Conservation (phyloP, 92 coral and sea anemone species). For the Epizoanthus ramosus region DNA sequence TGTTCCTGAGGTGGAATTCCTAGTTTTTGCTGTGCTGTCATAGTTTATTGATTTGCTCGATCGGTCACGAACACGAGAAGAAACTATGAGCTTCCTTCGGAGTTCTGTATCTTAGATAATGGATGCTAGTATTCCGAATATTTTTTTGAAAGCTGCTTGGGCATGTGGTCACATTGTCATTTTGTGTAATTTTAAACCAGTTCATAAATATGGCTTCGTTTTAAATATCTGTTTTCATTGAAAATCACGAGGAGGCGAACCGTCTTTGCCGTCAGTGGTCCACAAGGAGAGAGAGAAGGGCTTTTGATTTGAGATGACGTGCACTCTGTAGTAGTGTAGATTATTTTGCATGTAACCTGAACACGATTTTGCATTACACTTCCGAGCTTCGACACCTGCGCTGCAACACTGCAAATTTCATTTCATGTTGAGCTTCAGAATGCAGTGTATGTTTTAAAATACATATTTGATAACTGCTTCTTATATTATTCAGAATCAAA, state of each 20-base stretch:
- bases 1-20: not conserved
- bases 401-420: slow-evolving; percentile 19
- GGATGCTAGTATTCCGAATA: not conserved
- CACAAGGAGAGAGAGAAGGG: slow-evolving; percentile 10
- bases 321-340: not conserved
- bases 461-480: not conserved
- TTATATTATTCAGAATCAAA: not conserved
- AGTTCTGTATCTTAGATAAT: not conserved
- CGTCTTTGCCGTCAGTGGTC: not conserved
- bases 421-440: slow-evolving; percentile 3
- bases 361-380: not conserved
- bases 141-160: not conserved
- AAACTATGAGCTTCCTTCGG: not conserved
- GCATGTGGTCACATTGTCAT: not conserved
- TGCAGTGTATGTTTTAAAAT: not conserved
- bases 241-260: not conserved
- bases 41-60: not conserved
- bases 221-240: not conserved
- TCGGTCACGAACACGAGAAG: not conserved
- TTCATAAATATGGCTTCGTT: slow-evolving; percentile 22
- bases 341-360: not conserved
- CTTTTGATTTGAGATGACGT: slow-evolving; percentile 9
- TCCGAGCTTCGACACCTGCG: slow-evolving; percentile 24
- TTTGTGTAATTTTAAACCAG: slow-evolving; percentile 22
- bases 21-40: slow-evolving; percentile 1